Conservation (phyloP, 2,797 vertebrate species). For the Crenichthys baileyi region DNA sequence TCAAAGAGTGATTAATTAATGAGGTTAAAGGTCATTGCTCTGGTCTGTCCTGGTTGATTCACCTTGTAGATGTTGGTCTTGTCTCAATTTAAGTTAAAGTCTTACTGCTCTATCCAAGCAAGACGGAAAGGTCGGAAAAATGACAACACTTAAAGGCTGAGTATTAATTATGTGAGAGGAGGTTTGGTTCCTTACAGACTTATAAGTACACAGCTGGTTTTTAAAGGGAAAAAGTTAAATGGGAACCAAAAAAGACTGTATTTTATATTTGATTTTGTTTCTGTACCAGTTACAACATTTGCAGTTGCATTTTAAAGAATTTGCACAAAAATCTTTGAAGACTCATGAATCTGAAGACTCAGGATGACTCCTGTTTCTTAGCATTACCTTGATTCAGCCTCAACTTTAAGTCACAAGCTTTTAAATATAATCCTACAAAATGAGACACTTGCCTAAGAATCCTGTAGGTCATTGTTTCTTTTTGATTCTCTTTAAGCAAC, state of each 20-base stretch:
- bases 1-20: conserved; percentile 66
- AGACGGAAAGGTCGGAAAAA: not conserved
- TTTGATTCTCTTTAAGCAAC: not conserved
- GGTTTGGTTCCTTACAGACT: not conserved
- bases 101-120: not conserved
- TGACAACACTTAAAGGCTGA: not conserved
- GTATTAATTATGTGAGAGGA: not conserved
- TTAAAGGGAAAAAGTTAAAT: not conserved
- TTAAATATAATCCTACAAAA: no score
- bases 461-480: no score
- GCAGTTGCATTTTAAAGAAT: not conserved
- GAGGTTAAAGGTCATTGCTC: conserved; percentile 60
- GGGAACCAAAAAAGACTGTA: no score
- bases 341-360: not conserved
- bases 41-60: conserved; percentile 32
- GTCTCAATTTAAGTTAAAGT: not conserved
- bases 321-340: not conserved
- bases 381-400: not conserved
- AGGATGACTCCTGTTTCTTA: not conserved
- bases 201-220: no score
- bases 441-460: no score
- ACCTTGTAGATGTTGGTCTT: conserved; percentile 18
- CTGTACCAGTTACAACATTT: not conserved
- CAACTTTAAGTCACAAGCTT: not conserved
- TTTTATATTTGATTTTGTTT: not conserved